Evolutionary conservation across 2,888 invertebrate species (phyloP).

Genomic region (Cerastoderma edule): DNA sequence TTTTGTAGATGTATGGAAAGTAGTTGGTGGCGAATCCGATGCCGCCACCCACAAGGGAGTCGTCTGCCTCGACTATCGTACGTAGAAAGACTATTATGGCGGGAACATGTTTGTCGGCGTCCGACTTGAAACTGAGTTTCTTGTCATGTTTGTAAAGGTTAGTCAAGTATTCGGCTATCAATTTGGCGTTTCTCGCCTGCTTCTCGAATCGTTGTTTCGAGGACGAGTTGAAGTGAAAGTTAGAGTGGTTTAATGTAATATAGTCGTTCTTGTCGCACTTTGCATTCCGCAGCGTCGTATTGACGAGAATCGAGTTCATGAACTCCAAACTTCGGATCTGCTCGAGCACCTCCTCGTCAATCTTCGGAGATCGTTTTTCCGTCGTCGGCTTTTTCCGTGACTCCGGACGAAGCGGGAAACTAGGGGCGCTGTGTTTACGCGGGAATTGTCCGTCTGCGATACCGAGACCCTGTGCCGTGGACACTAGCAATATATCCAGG

Average conservation of each 20-base stretch:
- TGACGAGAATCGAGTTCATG: constrained; percentile 44
- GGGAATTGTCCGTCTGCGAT: constrained; percentile 43
- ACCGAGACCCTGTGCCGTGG: constrained; percentile 42
- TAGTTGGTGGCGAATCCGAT: constrained; percentile 69
- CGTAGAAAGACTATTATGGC: constrained; percentile 62
- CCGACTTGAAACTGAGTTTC: constrained; percentile 29
- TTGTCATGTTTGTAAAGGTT: constrained; percentile 36
- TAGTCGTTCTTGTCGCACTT: constrained; percentile 42
- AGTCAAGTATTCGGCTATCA: constrained; percentile 56
- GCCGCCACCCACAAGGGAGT: constrained; percentile 69
- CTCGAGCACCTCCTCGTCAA: constrained; percentile 40
- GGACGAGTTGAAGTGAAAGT: constrained; percentile 49
- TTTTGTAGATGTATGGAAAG: constrained; percentile 71
- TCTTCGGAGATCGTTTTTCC: constrained; percentile 6
- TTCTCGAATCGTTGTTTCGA: constrained; percentile 52
- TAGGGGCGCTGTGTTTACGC: constrained; percentile 36
- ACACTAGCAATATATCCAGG: constrained; percentile 39
- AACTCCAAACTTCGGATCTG: constrained; percentile 55
- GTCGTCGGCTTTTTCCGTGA: not conserved
- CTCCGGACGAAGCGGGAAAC: constrained; percentile 15
- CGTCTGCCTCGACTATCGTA: constrained; percentile 66
- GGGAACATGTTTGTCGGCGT: constrained; percentile 39
- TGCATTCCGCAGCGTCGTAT: constrained; percentile 22
- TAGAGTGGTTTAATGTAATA: constrained; percentile 54
- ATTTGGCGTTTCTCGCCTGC: constrained; percentile 41